phyloP scores from a whole-genome alignment of 2,888 invertebrate genomes.

The Xiphydria camelus region DNA sequence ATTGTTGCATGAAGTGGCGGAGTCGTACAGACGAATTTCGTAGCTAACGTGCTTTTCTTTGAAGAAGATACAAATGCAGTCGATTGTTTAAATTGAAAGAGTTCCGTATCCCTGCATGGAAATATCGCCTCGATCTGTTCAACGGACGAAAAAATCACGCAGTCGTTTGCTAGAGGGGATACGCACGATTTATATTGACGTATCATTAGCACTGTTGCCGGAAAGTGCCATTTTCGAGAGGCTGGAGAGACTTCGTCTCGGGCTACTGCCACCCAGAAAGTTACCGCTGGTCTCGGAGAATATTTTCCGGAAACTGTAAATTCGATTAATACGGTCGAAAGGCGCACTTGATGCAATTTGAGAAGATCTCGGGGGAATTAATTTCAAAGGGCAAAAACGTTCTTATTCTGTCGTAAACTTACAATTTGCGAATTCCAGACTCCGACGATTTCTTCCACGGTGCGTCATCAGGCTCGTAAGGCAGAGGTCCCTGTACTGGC shows the following conservation, averaged over 20 bases:
- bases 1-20: too few relatives aligned
- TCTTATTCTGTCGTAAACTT: slow-evolving; percentile 61
- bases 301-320: slow-evolving; percentile 83
- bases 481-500: slow-evolving; percentile 95
- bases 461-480: slow-evolving; percentile 95
- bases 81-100: too few relatives aligned
- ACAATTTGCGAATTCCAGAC: slow-evolving; percentile 91
- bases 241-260: slow-evolving; percentile 78
- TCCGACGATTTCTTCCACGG: slow-evolving; percentile 84
- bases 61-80: too few relatives aligned
- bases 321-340: slow-evolving; percentile 19
- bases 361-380: slow-evolving; percentile 1
- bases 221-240: slow-evolving; percentile 75
- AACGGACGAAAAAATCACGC: background rate
- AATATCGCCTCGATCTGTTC: too few relatives aligned
- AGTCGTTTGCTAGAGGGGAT: background rate
- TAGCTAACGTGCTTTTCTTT: too few relatives aligned
- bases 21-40: too few relatives aligned
- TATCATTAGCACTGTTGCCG: slow-evolving; percentile 50
- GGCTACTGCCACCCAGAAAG: slow-evolving; percentile 71
- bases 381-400: slow-evolving; percentile 4
- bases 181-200: slow-evolving; percentile 30
- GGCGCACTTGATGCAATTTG: background rate
- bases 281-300: slow-evolving; percentile 77
- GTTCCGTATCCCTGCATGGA: too few relatives aligned